These are phyloP conservation scores for Lepidurus apus DNA, from an alignment of 1,140 invertebrate genomes.

Conservation along the genomic window DNA sequence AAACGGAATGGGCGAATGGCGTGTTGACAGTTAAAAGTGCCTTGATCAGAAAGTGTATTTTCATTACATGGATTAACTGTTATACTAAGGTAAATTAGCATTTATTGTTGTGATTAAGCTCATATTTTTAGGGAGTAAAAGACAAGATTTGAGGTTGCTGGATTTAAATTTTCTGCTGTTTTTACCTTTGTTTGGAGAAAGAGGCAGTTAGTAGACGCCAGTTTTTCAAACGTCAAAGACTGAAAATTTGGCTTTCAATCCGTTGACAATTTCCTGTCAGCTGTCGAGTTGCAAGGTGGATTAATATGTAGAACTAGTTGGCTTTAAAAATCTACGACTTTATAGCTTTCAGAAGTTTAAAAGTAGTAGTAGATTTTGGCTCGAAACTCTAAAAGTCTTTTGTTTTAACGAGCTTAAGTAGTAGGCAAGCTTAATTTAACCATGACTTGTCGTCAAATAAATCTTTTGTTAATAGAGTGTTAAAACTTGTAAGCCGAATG, in stretches of 20 bases:
- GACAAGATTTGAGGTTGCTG: no score
- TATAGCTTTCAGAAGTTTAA: background rate
- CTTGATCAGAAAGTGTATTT: background rate
- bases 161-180: background rate
- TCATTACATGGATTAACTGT: background rate
- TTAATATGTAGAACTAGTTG: background rate
- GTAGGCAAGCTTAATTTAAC: no score
- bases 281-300: background rate
- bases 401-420: no score
- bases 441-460: no score
- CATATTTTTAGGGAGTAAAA: background rate
- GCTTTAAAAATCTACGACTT: no score
- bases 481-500: no score
- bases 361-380: background rate
- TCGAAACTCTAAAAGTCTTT: no score
- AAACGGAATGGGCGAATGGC: conserved; percentile 5
- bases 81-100: background rate
- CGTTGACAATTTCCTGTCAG: conserved; percentile 13
- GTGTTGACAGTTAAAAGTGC: conserved; percentile 18
- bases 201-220: background rate
- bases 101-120: background rate
- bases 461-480: no score
- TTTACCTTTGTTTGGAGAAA: background rate
- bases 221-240: no score
- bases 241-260: background rate